Conservation (phyloP, 2,888 invertebrate species). For the Fabriciana adippe region DNA sequence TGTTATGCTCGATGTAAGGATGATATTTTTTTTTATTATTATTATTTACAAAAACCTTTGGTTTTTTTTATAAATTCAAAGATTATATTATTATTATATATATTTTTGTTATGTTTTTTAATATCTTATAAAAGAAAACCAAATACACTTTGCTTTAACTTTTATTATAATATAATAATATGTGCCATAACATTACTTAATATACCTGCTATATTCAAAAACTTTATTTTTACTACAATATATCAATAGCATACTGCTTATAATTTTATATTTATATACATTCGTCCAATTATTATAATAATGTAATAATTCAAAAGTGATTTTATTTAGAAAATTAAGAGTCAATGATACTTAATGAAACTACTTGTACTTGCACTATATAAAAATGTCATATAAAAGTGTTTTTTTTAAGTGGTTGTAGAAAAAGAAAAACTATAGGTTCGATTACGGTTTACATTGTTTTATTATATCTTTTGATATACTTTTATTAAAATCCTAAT, state of each 20-base stretch:
- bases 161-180: neutral
- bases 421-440: no score
- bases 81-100: no score
- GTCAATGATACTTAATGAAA: no score
- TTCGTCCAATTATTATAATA: slow-evolving; percentile 5
- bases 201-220: neutral
- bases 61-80: neutral
- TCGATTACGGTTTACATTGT: no score
- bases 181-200: slow-evolving; percentile 9
- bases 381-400: no score
- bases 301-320: neutral
- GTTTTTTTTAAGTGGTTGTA: no score
- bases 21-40: slow-evolving; percentile 9
- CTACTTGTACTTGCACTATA: no score
- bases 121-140: slow-evolving; percentile 6
- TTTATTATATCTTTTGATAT: no score
- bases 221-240: slow-evolving; percentile 4
- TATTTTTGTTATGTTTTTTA: neutral
- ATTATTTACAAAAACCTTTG: slow-evolving; percentile 8
- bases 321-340: neutral
- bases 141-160: slow-evolving; percentile 10
- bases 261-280: slow-evolving; percentile 14
- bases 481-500: no score
- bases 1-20: neutral
- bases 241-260: neutral